Percentiles rank a stretch among this genome's conserved stretches.
Evolutionary conservation across 1,140 invertebrate species (phyloP).

Genomic region (Bombus pyrosoma): DNA sequence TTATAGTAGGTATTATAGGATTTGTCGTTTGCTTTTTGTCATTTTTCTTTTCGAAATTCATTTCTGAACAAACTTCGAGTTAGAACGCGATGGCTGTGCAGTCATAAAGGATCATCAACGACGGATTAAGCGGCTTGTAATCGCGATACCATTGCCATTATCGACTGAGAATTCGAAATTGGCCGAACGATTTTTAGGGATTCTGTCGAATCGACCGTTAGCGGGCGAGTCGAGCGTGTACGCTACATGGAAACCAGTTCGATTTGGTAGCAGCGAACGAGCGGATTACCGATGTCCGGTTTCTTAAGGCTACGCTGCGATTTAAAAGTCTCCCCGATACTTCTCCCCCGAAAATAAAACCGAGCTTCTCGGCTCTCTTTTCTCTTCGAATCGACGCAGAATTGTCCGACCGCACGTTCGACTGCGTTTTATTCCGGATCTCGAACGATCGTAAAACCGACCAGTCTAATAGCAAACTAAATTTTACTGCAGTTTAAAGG

Average conservation of each 20-base stretch:
- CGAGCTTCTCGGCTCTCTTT: not conserved
- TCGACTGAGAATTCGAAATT: constrained; percentile 43
- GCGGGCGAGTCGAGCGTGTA: not conserved
- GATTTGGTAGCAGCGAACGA: constrained; percentile 50
- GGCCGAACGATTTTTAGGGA: constrained; percentile 7
- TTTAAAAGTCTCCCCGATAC: constrained; percentile 57
- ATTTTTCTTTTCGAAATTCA: not conserved
- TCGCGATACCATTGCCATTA: constrained; percentile 48
- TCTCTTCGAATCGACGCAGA: constrained; percentile 39
- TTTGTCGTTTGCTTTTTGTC: no score
- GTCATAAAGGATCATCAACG: constrained; percentile 43
- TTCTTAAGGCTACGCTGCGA: constrained; percentile 53
- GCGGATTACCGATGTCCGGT: constrained; percentile 61
- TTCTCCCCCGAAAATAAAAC: constrained; percentile 52
- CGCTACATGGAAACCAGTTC: constrained; percentile 49
- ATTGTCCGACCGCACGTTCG: constrained; percentile 15
- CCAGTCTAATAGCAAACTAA: constrained; percentile 51
- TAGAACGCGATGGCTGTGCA: not conserved
- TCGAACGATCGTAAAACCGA: constrained; percentile 61
- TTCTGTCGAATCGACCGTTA: not conserved
- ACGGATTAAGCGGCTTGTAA: constrained; percentile 55
- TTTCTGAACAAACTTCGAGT: not conserved
- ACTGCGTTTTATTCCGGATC: constrained; percentile 60
- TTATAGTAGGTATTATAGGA: no score
- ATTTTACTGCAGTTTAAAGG: constrained; percentile 61